phyloP scores from a whole-genome alignment of 35 echinoderm and acorn worm species.

The Anneissia japonica region DNA sequence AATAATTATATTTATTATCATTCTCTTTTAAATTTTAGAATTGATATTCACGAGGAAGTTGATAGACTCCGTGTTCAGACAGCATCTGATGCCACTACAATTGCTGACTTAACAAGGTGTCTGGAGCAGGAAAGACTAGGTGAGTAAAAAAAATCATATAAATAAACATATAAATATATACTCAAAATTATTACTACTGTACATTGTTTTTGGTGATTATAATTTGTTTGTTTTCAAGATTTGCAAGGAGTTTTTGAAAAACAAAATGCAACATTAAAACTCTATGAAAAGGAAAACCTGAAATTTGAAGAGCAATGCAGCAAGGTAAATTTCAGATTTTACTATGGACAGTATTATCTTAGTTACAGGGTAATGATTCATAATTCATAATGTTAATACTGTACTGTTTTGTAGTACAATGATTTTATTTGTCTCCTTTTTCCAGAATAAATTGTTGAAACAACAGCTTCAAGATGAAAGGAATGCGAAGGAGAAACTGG shows the following conservation, averaged over 20 bases:
- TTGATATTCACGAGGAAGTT: conserved; percentile 83
- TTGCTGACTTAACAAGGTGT: conserved; percentile 72
- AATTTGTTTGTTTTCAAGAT: too few relatives aligned
- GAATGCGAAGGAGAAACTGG: neutral
- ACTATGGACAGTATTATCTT: neutral
- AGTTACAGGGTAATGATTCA: neutral
- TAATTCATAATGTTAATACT: neutral
- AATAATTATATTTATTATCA: neutral
- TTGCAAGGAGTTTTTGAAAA: neutral
- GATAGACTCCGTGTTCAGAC: conserved; percentile 78
- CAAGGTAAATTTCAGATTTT: neutral
- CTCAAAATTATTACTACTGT: too few relatives aligned
- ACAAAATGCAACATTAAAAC: neutral
- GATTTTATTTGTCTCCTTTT: too few relatives aligned
- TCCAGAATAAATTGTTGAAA: neutral
- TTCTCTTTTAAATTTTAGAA: conserved; percentile 30
- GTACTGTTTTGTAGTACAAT: too few relatives aligned
- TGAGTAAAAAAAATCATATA: conserved; percentile 26
- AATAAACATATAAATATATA: too few relatives aligned
- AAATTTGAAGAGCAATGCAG: neutral
- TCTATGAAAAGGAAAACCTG: neutral
- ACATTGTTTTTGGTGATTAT: too few relatives aligned
- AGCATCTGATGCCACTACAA: conserved; percentile 59
- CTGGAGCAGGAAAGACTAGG: conserved; percentile 74
- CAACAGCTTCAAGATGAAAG: neutral